Base-by-base conservation (phyloP, 2,888 invertebrate genomes). In the Theretra japonica region DNA sequence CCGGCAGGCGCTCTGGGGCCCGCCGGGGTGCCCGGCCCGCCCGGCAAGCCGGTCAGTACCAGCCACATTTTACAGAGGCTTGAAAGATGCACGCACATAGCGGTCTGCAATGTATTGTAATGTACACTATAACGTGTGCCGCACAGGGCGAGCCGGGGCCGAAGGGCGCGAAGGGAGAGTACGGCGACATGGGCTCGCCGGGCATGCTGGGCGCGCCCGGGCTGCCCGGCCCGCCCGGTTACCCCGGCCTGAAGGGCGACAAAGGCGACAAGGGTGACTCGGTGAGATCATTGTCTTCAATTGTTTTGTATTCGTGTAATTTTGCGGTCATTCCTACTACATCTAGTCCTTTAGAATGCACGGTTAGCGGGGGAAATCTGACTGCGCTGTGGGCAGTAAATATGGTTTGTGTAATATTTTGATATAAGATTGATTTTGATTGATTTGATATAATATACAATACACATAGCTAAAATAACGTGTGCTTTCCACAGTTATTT, bases 151-250 rank as follows among this genome's bases (percentile, higher is more conserved):
- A 96, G 83, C 95, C 96, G 80, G 98, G 98, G 25, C 97, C 97
- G 6, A 98, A 98, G 84, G 99, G 99, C 68, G 97, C 97, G 79
- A 97, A 97, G 85, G 98, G 98, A 72, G 97, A 97, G 85, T 97
- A 97, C 87, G 98, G 98, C 15, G 98, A 98, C 87, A 98, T 98
- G 89, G 98, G 98, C 65, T 98, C 98, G 11, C 98, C 99, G 17
- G 99, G 99, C 74, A 95, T 98, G 83, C 97, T 99, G 96, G 99
- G 99, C 78, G 98, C 98, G 50, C 98, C 99, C 21, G 98, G 98
- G 28, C 89, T 97, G 77, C 97, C 97, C 11, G 97, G 97, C 72
- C 97, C 97, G 53, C 97, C 97, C 79, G 98, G 98, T 4, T 98
- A 98, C 91, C 98, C 98, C 3, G 98, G 98, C 53, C 95, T 96